These are phyloP conservation scores for Paragorgia papillata DNA, from an alignment of 92 coral and sea anemone genomes.

Conservation along the genomic window DNA sequence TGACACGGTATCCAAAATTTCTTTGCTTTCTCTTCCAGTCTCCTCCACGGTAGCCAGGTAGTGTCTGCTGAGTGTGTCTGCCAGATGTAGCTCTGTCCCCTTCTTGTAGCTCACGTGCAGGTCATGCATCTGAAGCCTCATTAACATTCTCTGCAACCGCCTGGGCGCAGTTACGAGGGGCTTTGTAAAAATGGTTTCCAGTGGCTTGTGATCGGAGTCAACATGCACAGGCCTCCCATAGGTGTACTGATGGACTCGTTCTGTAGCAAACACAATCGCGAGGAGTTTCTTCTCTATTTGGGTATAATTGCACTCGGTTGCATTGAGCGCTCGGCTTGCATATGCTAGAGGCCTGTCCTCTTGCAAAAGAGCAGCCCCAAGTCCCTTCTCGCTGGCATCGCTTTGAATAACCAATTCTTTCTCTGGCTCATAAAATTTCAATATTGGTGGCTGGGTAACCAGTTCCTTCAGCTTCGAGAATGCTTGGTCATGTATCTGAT, in stretches of 20 bases:
- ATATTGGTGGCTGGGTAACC: conserved; percentile 38
- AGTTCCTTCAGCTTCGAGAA: conserved; percentile 32
- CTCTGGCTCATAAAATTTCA: conserved; percentile 45
- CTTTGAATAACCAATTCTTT: conserved; percentile 18
- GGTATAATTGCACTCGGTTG: conserved; percentile 37
- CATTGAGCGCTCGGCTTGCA: conserved; percentile 38
- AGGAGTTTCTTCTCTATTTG: conserved; percentile 47
- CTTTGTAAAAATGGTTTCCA: conserved; percentile 35
- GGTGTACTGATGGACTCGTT: conserved; percentile 36
- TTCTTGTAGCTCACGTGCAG: conserved; percentile 14
- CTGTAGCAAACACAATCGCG: conserved; percentile 39
- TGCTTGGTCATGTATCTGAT: conserved; percentile 18
- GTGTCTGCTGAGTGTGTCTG: conserved; percentile 48
- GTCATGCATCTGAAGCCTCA: conserved; percentile 35
- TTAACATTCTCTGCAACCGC: conserved; percentile 32
- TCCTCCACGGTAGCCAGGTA: conserved; percentile 3
- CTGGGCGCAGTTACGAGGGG: conserved; percentile 45
- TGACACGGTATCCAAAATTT: neutral
- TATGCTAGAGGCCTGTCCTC: conserved; percentile 28
- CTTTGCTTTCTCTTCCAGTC: conserved; percentile 6
- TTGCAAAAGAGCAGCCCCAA: conserved; percentile 38
- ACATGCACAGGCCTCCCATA: conserved; percentile 16
- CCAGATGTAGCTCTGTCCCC: conserved; percentile 39
- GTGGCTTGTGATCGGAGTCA: conserved; percentile 42
- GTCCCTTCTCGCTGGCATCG: conserved; percentile 32